Conservation (phyloP, 1,140 invertebrate genomes). For the Conus ventricosus region DNA sequence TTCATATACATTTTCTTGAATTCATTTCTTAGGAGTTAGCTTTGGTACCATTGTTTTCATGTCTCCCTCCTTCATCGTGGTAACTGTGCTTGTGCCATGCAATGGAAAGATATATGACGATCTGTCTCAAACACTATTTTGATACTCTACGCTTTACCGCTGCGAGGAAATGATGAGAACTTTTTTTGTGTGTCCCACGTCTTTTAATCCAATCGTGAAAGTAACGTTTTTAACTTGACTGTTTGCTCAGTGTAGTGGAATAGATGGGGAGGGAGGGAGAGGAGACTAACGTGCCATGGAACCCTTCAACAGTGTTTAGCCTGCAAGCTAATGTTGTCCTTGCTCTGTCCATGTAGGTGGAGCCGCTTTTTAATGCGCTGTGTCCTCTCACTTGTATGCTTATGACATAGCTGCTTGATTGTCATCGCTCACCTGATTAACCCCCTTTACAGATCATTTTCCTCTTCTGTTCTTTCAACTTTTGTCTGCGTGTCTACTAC, state of each 20-base stretch:
- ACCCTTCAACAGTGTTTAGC: neutral
- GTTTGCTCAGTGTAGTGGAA: neutral
- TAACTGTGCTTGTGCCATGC: neutral
- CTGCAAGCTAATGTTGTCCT: too few relatives aligned
- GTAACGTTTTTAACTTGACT: neutral
- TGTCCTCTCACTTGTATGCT: too few relatives aligned
- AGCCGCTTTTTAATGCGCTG: too few relatives aligned
- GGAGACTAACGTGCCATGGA: neutral
- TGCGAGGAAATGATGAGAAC: neutral
- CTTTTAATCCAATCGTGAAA: too few relatives aligned
- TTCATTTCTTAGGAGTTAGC: neutral
- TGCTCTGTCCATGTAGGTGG: too few relatives aligned
- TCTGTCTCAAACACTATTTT: constrained; percentile 3
- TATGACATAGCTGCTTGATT: too few relatives aligned
- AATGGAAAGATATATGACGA: neutral
- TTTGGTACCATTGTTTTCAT: neutral
- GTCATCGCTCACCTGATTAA: too few relatives aligned
- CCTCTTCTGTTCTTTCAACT: too few relatives aligned
- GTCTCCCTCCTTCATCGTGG: neutral
- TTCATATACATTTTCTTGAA: neutral
- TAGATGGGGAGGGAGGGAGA: neutral
- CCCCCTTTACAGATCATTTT: too few relatives aligned
- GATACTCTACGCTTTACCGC: neutral
- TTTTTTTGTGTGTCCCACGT: too few relatives aligned
- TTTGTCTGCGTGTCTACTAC: too few relatives aligned